A percentile compares a stretch with the other conserved stretches of the same genome.
Conservation (phyloP, 2,113 vertebrate genomes). For the Genyomyrus donnyi region DNA sequence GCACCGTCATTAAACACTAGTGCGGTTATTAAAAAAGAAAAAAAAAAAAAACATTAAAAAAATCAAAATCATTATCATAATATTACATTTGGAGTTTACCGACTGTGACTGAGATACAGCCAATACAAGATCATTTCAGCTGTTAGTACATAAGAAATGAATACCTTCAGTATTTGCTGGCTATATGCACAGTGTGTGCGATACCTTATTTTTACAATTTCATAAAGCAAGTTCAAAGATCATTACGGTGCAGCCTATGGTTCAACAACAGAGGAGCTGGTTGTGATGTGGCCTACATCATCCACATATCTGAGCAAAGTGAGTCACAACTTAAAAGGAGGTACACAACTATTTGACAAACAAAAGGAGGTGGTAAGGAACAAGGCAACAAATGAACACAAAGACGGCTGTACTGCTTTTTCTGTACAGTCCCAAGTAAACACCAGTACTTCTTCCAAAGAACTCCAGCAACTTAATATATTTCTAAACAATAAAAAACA, state of each 20-base stretch:
- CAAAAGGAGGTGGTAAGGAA: not conserved
- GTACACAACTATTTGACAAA: not conserved
- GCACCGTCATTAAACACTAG: not conserved
- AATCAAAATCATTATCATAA: not conserved
- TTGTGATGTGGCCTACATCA: not conserved
- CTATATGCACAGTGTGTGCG: not conserved
- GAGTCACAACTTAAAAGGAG: not conserved
- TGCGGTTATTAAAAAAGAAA: not conserved
- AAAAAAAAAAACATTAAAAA: not conserved
- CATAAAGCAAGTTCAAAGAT: not conserved
- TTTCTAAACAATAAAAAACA: not conserved
- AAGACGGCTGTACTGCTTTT: not conserved
- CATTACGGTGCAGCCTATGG: not conserved
- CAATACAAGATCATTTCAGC: not conserved
- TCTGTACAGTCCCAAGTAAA: not conserved
- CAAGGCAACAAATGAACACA: not conserved
- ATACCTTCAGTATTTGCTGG: not conserved
- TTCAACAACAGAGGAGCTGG: not conserved
- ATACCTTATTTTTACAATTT: not conserved
- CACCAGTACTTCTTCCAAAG: not conserved
- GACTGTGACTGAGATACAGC: not conserved
- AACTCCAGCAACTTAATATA: not conserved
- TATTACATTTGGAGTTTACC: not conserved
- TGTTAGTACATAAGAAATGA: not conserved
- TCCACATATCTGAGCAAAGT: not conserved